Percentiles rank a stretch among this genome's conserved stretches.
These are phyloP conservation scores for Dicranocentrus wangi DNA, from an alignment of 2,888 invertebrate species.

Conservation along the genomic window DNA sequence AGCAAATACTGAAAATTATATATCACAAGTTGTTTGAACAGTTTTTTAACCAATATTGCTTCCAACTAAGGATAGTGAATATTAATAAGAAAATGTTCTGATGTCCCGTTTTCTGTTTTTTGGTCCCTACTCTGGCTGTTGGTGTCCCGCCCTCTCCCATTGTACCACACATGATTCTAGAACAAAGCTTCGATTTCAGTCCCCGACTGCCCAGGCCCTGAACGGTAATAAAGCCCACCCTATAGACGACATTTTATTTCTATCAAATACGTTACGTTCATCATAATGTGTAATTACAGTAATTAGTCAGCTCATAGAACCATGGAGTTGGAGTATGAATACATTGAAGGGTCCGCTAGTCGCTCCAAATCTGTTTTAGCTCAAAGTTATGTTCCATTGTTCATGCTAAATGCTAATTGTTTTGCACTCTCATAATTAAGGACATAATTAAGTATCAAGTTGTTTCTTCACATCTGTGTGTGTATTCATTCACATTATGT, in stretches of 20 bases:
- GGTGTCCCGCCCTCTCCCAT: conserved; percentile 73
- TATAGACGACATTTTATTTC: conserved; percentile 56
- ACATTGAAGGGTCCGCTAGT: no score
- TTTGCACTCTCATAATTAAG: no score
- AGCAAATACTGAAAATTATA: no score
- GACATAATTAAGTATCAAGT: no score
- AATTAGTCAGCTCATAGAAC: conserved; percentile 16
- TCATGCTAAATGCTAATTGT: no score
- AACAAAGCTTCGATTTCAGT: conserved; percentile 99
- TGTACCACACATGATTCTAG: conserved; percentile 78
- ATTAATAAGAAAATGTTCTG: conserved; percentile 63
- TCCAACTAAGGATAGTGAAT: conserved; percentile 43
- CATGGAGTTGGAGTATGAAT: neutral
- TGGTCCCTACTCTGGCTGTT: conserved; percentile 71
- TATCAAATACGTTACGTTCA: conserved; percentile 47
- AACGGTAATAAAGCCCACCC: conserved; percentile 64
- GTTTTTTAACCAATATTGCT: conserved; percentile 39
- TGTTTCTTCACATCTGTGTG: no score
- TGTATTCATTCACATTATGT: no score
- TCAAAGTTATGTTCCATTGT: no score
- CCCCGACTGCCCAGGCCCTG: conserved; percentile 98
- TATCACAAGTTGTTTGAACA: no score
- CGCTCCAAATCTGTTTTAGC: no score
- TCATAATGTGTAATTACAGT: conserved; percentile 14
- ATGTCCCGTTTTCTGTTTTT: conserved; percentile 73